Evolutionary conservation across 2,797 vertebrate genomes (phyloP).

Genomic region (Enteromius radiatus): DNA sequence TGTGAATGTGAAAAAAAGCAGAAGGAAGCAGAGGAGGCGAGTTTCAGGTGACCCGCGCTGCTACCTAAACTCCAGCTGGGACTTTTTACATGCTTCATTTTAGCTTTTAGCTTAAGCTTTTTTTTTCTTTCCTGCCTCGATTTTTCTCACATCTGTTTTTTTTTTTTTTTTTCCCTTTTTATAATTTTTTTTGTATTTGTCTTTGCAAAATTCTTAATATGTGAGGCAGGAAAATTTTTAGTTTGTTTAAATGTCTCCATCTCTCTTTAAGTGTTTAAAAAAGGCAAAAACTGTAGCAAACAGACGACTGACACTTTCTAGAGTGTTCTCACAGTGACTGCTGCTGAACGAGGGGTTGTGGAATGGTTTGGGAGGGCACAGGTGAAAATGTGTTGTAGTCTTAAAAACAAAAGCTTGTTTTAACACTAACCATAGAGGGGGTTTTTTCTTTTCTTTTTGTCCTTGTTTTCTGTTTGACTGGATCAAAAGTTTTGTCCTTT

Average conservation of each 20-base stretch:
- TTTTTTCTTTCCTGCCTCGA: slow-evolving; percentile 63
- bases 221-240: slow-evolving; percentile 60
- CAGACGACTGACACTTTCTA: slow-evolving; percentile 66
- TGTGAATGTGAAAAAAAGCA: slow-evolving; percentile 95
- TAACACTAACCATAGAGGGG: slow-evolving; percentile 57
- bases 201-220: slow-evolving; percentile 59
- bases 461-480: slow-evolving; percentile 35
- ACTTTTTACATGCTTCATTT: slow-evolving; percentile 72
- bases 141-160: slow-evolving; percentile 55
- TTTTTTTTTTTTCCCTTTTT: slow-evolving; percentile 48
- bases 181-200: slow-evolving; percentile 22
- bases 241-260: slow-evolving; percentile 44
- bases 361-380: slow-evolving; percentile 59
- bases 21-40: slow-evolving; percentile 76
- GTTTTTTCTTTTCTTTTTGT: slow-evolving; percentile 4
- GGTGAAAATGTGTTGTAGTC: slow-evolving; percentile 63
- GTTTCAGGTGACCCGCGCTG: slow-evolving; percentile 82
- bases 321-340: slow-evolving; percentile 70
- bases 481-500: slow-evolving; percentile 51
- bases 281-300: slow-evolving; percentile 77
- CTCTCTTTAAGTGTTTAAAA: slow-evolving; percentile 25
- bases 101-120: slow-evolving; percentile 48
- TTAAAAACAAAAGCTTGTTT: slow-evolving; percentile 66
- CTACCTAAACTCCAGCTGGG: slow-evolving; percentile 87
- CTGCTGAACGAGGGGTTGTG: slow-evolving; percentile 71